A percentile compares a stretch with the other conserved stretches of the same genome.
Conservation (phyloP, 2,888 invertebrate species). For the Coremacera marginata region DNA sequence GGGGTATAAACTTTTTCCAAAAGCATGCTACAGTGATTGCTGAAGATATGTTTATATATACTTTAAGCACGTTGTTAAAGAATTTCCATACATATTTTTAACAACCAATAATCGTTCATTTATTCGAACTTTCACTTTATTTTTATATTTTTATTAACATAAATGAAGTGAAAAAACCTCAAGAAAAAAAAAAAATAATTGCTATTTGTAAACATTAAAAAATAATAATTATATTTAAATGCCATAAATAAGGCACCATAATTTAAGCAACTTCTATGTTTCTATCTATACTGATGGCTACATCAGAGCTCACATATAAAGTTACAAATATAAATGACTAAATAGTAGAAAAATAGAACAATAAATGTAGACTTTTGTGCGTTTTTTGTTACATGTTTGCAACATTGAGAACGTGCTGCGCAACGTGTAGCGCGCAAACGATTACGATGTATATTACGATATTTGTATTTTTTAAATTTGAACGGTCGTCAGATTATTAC, state of each 20-base stretch:
- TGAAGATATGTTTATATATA: too few relatives aligned
- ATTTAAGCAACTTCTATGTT: not conserved
- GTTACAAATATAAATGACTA: constrained; percentile 49
- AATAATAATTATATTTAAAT: not conserved
- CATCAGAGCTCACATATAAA: constrained; percentile 47
- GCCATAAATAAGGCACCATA: not conserved
- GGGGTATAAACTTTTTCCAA: too few relatives aligned
- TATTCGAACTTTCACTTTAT: too few relatives aligned
- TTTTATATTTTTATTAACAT: too few relatives aligned
- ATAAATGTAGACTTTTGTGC: constrained; percentile 28
- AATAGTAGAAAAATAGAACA: constrained; percentile 46
- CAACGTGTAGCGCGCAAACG: too few relatives aligned
- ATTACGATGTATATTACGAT: not conserved
- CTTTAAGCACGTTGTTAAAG: too few relatives aligned
- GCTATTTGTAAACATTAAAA: not conserved
- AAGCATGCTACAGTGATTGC: too few relatives aligned
- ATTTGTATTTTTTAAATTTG: not conserved
- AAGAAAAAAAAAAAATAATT: too few relatives aligned
- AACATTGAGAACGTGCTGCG: not conserved
- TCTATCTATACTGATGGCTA: not conserved
- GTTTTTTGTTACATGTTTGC: not conserved
- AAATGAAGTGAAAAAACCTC: too few relatives aligned
- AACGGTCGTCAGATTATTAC: constrained; percentile 26
- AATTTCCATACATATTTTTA: too few relatives aligned
- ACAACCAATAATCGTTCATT: too few relatives aligned